A percentile compares a stretch with the other conserved stretches of the same genome.
These are phyloP conservation scores for Eclectus roratus DNA, from an alignment of 2,113 vertebrate species.

Conservation along the genomic window DNA sequence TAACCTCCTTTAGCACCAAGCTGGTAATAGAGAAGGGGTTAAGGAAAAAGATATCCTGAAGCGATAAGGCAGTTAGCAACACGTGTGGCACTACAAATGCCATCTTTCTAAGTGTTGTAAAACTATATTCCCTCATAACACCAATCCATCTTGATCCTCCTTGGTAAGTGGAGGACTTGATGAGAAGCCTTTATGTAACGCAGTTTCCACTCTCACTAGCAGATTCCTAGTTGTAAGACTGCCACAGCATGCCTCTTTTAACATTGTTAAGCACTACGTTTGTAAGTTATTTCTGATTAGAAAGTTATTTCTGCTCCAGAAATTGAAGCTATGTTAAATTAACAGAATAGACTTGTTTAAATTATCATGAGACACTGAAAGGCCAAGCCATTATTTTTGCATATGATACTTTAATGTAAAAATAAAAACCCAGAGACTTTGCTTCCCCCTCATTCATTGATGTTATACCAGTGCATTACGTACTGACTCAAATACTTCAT, in stretches of 20 bases:
- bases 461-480: conserved; percentile 18
- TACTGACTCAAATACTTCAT: conserved; percentile 1
- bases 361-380: conserved; percentile 22
- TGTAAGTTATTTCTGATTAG: background rate
- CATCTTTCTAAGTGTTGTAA: background rate
- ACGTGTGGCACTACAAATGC: background rate
- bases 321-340: background rate
- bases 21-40: background rate
- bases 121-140: background rate
- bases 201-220: background rate
- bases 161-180: background rate
- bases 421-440: conserved; percentile 13
- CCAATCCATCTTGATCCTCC: background rate
- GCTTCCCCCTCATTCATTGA: background rate
- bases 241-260: background rate
- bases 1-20: background rate
- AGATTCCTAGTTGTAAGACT: background rate
- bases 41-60: background rate
- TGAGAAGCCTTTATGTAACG: background rate
- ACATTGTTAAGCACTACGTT: background rate
- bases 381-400: conserved; percentile 30
- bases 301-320: background rate
- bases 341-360: conserved; percentile 9
- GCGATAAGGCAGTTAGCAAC: background rate
- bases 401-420: conserved; percentile 43